These are phyloP conservation scores for Dascyllus trimaculatus DNA, from an alignment of 2,113 vertebrate species.

Conservation along the genomic window DNA sequence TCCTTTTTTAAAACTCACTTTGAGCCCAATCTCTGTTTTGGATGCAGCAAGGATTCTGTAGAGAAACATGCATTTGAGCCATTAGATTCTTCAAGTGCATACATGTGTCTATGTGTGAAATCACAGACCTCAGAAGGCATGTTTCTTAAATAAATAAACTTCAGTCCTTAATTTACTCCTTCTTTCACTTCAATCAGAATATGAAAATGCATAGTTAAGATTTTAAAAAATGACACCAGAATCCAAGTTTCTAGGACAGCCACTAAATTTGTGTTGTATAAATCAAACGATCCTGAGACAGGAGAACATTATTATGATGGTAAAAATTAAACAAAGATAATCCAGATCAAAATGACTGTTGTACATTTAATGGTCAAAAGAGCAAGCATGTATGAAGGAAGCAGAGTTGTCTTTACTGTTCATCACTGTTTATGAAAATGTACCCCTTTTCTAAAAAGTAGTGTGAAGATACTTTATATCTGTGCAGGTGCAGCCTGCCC, in stretches of 20 bases:
- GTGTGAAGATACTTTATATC: constrained; percentile 7
- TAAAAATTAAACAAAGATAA: not conserved
- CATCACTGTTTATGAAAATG: not conserved
- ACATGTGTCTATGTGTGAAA: not conserved
- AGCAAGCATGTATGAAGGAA: not conserved
- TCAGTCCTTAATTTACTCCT: not conserved
- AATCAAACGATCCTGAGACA: constrained; percentile 3
- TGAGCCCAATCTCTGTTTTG: not conserved
- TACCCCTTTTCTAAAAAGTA: not conserved
- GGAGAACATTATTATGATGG: not conserved
- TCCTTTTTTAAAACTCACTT: constrained; percentile 11
- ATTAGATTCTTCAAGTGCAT: not conserved
- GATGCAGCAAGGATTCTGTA: not conserved
- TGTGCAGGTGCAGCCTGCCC: constrained; percentile 84
- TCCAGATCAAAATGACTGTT: not conserved
- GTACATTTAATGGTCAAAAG: not conserved
- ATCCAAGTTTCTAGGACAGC: not conserved
- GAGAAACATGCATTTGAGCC: not conserved
- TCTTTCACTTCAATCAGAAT: constrained; percentile 20
- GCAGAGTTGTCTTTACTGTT: not conserved
- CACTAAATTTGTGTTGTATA: not conserved
- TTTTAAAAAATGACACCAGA: constrained; percentile 13
- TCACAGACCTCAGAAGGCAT: not conserved
- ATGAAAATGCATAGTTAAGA: constrained; percentile 28
- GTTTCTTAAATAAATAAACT: not conserved